Conservation (phyloP, 2,888 invertebrate species). For the Brachyptera risi region DNA sequence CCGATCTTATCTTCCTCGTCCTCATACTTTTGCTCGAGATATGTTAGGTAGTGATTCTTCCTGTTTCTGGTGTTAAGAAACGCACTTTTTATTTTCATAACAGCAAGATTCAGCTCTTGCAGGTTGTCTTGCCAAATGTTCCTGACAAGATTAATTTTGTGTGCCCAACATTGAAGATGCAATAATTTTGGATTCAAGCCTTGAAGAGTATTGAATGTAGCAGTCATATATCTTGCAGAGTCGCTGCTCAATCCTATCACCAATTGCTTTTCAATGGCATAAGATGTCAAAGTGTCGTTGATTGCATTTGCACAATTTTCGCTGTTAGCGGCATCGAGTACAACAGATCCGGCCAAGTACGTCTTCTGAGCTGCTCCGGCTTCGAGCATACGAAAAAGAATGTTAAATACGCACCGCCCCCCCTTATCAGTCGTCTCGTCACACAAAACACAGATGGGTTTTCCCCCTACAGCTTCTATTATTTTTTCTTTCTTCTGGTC, state of each 20-base stretch:
- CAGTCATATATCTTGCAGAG: slow-evolving; percentile 23
- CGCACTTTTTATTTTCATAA: no score
- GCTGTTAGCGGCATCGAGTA: slow-evolving; percentile 18
- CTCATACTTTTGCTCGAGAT: not conserved
- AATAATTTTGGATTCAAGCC: not conserved
- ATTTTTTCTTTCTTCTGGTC: slow-evolving; percentile 13
- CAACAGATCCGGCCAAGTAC: not conserved
- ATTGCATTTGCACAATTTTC: slow-evolving; percentile 22
- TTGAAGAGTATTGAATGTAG: no score
- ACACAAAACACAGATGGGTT: no score
- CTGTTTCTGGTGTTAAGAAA: no score
- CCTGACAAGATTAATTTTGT: no score
- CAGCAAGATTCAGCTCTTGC: no score
- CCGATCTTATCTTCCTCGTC: not conserved
- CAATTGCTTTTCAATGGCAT: slow-evolving; percentile 8
- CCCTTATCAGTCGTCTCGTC: no score
- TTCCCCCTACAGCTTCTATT: slow-evolving; percentile 7
- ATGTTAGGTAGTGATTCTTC: no score
- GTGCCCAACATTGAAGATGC: no score
- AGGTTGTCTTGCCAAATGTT: no score
- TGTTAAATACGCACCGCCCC: slow-evolving; percentile 26
- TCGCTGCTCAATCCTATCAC: slow-evolving; percentile 18
- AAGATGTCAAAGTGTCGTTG: slow-evolving; percentile 11
- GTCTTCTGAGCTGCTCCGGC: not conserved
- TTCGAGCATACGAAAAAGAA: slow-evolving; percentile 16